Conservation (phyloP, 1,140 invertebrate genomes). For the Eulimnadia texana region DNA sequence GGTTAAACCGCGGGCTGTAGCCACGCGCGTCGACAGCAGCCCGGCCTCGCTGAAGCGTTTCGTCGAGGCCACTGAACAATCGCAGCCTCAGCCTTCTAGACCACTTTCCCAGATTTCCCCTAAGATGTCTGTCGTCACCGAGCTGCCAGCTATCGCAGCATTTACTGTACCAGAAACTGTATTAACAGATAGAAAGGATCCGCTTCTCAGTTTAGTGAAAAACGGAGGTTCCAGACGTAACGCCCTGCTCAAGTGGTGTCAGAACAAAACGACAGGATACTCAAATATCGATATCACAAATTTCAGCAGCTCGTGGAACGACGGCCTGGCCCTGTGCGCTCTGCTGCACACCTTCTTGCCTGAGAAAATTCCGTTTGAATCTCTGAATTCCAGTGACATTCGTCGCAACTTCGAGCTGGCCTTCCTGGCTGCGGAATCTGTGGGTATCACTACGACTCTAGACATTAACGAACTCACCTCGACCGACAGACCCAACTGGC, state of each 20-base stretch:
- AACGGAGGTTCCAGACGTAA: slow-evolving; percentile 86
- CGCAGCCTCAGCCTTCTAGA: too few species aligned
- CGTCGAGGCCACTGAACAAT: neutral
- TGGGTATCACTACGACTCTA: slow-evolving; percentile 71
- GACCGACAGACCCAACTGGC: slow-evolving; percentile 84
- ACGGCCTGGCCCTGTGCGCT: slow-evolving; percentile 77
- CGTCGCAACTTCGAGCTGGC: slow-evolving; percentile 75
- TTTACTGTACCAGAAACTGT: too few species aligned
- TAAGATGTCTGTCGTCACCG: too few species aligned
- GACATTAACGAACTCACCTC: slow-evolving; percentile 87
- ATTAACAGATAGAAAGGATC: slow-evolving; percentile 41
- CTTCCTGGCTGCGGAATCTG: slow-evolving; percentile 73
- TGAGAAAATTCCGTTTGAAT: slow-evolving; percentile 64
- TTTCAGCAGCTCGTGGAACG: slow-evolving; percentile 84
- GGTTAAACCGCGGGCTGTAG: neutral
- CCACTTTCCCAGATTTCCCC: too few species aligned
- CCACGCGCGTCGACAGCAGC: neutral
- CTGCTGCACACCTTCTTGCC: slow-evolving; percentile 77
- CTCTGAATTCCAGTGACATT: slow-evolving; percentile 61
- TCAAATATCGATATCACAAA: slow-evolving; percentile 80
- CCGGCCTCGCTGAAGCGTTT: slow-evolving; percentile 2
- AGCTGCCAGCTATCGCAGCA: too few species aligned
- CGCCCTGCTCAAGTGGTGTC: slow-evolving; percentile 87
- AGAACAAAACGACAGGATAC: slow-evolving; percentile 81
- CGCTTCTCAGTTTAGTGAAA: slow-evolving; percentile 67